These are phyloP conservation scores for Mythimna vitellina DNA, from an alignment of 2,888 invertebrate species.

Conservation along the genomic window DNA sequence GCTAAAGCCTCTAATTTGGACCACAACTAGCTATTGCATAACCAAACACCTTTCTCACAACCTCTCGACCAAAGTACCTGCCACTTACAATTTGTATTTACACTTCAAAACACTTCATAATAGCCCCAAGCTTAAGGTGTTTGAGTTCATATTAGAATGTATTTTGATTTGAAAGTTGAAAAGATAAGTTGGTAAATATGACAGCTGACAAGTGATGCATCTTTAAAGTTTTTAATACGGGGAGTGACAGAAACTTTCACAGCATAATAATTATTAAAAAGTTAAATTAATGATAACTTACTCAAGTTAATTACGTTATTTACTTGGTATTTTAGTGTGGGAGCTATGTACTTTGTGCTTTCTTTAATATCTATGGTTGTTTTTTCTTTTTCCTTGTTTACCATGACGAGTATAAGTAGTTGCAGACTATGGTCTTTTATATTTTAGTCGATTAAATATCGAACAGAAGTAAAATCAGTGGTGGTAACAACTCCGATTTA, in stretches of 20 bases:
- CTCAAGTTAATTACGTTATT: slow-evolving; percentile 41
- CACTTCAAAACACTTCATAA: slow-evolving; percentile 8
- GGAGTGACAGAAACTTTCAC: slow-evolving; percentile 57
- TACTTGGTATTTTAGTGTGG: slow-evolving; percentile 22
- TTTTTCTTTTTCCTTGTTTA: background rate
- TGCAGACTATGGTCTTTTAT: background rate
- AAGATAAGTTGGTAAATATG: slow-evolving; percentile 41
- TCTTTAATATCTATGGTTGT: background rate
- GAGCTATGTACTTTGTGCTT: slow-evolving; percentile 17
- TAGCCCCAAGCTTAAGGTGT: fast-evolving
- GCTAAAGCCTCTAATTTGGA: slow-evolving; percentile 57
- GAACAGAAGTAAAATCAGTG: too few relatives aligned
- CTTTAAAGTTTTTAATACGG: slow-evolving; percentile 40
- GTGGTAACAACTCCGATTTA: too few relatives aligned
- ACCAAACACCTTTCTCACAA: slow-evolving; percentile 80
- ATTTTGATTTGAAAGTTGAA: background rate
- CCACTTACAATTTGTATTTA: slow-evolving; percentile 51
- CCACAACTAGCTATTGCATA: slow-evolving; percentile 72
- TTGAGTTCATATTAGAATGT: slow-evolving; percentile 31
- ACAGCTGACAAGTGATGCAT: slow-evolving; percentile 61
- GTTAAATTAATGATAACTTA: slow-evolving; percentile 46
- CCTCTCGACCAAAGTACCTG: slow-evolving; percentile 76
- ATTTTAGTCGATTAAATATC: background rate
- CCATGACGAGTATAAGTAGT: too few relatives aligned
- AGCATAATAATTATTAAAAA: slow-evolving; percentile 45